Base-by-base conservation (phyloP, 2,797 vertebrate species). In the Molossus molossus region DNA sequence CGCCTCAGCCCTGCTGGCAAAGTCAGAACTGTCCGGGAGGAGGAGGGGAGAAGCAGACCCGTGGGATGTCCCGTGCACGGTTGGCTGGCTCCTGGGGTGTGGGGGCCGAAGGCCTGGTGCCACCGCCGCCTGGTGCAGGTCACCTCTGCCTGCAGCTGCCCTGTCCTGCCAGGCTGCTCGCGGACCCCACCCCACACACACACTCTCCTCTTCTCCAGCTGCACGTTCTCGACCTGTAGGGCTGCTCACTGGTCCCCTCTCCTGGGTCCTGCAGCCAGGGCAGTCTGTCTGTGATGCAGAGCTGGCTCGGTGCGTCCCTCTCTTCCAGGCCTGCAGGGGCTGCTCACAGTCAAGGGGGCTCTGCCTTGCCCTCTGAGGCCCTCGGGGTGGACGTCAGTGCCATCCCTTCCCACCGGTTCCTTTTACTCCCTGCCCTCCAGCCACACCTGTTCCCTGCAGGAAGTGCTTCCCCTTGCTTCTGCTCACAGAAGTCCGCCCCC, bases 151-250 rank as follows among this genome's bases (percentile, higher is more conserved):
- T 40, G 55, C 25, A 9, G 60, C 48, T 0, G 0, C 53, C 57
- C 40, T 17, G 2, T 18, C 9, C 12, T 1, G 1, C 45, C 58
- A 8, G 17, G 21, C 60, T 45, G 4, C 29, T 50, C 72, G 20
- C 1, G 0, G 33, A 33, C n/a, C n/a, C n/a, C n/a, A n/a, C n/a
- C n/a, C n/a, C n/a, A n/a, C n/a, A n/a, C n/a, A n/a, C n/a, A n/a
- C n/a, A 1, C 17, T 33, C 23, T 20, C 27, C 8, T 3, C 58
- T 72, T 25, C 82, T 40, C 12, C 4, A 3, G 3, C 20, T 2
- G 1, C 1, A 0, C 1, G 0, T 13, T 7, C 55, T 69, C 33
- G 1, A 45, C 53, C 17, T 3, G 18, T 17, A 7, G 12, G 55
- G 37, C 62, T 58, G 10, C 53, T 55, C 21, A 0, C 65, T 50